Evolutionary conservation across 1,140 invertebrate species (phyloP).

Genomic region (Patella vulgata): DNA sequence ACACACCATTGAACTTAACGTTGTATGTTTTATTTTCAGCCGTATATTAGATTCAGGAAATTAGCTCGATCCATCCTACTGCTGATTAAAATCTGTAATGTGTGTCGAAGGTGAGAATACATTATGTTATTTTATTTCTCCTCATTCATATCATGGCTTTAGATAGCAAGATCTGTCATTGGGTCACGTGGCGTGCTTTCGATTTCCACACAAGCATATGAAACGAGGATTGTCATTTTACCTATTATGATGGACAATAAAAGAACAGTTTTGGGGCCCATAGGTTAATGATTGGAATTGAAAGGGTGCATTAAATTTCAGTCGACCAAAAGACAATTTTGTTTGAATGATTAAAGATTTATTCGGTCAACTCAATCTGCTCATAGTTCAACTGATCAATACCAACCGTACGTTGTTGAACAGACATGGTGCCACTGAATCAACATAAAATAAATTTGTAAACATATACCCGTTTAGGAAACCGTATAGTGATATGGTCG

Average conservation of each 20-base stretch:
- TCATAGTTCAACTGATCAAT: no score
- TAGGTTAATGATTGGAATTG: background rate
- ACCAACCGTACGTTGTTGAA: no score
- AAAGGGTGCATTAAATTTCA: no score
- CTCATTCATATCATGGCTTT: background rate
- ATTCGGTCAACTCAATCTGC: no score
- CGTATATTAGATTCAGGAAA: conserved; percentile 31
- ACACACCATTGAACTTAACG: no score
- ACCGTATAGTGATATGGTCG: no score
- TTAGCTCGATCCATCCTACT: conserved; percentile 38
- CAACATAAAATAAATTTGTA: no score
- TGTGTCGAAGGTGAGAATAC: conserved; percentile 40
- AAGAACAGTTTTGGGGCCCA: background rate
- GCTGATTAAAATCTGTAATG: conserved; percentile 43
- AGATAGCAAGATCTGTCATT: background rate
- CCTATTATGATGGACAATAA: background rate
- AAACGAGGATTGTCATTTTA: background rate
- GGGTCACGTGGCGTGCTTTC: background rate
- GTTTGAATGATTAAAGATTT: no score
- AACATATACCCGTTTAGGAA: no score
- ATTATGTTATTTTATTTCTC: background rate
- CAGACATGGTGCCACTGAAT: no score
- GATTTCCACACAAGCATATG: background rate
- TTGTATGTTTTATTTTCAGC: no score
- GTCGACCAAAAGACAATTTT: no score